Evolutionary conservation across 2,797 vertebrate genomes (phyloP), one percentile per base, ranked within the genome.

Genomic region (Chiloscyllium punctatum): DNA sequence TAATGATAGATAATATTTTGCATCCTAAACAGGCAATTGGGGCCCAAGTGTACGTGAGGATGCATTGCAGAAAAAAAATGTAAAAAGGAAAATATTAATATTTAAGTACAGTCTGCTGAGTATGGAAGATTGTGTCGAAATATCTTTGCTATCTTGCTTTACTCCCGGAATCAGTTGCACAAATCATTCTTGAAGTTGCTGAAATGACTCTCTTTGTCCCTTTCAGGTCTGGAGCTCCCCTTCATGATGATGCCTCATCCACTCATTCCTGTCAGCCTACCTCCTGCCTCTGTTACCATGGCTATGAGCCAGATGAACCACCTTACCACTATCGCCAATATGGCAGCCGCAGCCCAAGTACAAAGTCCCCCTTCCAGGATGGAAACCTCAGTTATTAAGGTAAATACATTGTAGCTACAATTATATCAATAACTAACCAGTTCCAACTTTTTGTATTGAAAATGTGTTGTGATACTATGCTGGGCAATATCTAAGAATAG

Each of bases 161-260:
- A 53, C 7, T 25, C 11, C 30, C 25, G 53, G 94, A 74, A 8
- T n/a, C 30, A 74, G 15, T 33, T 57, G 16, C 1, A 72, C 94
- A n/a, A 53, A 77, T n/a, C 51, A 92, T 92, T 53, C 71, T 77
- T 95, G 7, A 37, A 94, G 25, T 7, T 7, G 21, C 9, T 74
- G 42, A 33, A n/a, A 53, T 77, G 7, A 95, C 1, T 74, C 25
- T 62, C 9, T 62, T 33, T 74, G 11, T 95, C 27, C 30, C 91
- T 96, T 95, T 37, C 96, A 99, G 99, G 99, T 96, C 97, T 99
- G 98, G 99, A 99, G 97, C 99, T 99, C 97, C 99, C 99, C 96
- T 99, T 99, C 97, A 99, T 99, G 99, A 99, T 99, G 99, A 99
- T 99, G 99, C 99, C 99, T 96, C 99, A 99, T 97, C 99, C 99